Evolutionary conservation across 2,888 invertebrate species (phyloP), one percentile per base, ranked within the genome.

Genomic region (Microchrysa polita): DNA sequence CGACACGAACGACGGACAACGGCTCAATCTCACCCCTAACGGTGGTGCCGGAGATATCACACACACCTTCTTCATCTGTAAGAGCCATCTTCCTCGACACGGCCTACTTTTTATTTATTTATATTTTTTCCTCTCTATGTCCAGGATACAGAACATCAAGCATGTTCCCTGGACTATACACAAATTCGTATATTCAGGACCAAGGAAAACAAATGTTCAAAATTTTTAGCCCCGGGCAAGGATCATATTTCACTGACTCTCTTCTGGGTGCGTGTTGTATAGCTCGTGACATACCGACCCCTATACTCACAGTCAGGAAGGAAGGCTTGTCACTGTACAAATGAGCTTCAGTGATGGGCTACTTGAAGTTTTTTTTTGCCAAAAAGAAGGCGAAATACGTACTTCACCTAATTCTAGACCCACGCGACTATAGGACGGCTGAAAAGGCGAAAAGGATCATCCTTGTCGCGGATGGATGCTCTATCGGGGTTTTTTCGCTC

Each of bases 241-340:
- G 55, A 55, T 69, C 69, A 69, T 69, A 69, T 69, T 69, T 69
- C 69, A 69, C 34, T 69, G 14, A 34, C 27, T 5, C 27, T n/a
- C n/a, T n/a, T n/a, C n/a, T n/a, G n/a, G n/a, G n/a, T n/a, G n/a
- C n/a, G n/a, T n/a, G n/a, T n/a, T n/a, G n/a, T n/a, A n/a, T n/a
- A n/a, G n/a, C n/a, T n/a, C n/a, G n/a, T n/a, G n/a, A n/a, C n/a
- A n/a, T n/a, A n/a, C n/a, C n/a, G n/a, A n/a, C n/a, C n/a, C 7
- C n/a, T 34, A 16, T 48, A 44, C 57, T 34, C 27, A 5, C 27
- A 55, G 69, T 40, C 69, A 69, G 69, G 69, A 69, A 69, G 69
- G 69, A 69, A 69, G 52, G 42, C 57, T 42, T 69, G 69, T 34
- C 27, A 69, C 69, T 55, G 69, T 69, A 69, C 57, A 69, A 69